A percentile compares a stretch with the other conserved stretches of the same genome.
Conservation (phyloP, 2,888 invertebrate species). For the Orchesella flavescens region DNA sequence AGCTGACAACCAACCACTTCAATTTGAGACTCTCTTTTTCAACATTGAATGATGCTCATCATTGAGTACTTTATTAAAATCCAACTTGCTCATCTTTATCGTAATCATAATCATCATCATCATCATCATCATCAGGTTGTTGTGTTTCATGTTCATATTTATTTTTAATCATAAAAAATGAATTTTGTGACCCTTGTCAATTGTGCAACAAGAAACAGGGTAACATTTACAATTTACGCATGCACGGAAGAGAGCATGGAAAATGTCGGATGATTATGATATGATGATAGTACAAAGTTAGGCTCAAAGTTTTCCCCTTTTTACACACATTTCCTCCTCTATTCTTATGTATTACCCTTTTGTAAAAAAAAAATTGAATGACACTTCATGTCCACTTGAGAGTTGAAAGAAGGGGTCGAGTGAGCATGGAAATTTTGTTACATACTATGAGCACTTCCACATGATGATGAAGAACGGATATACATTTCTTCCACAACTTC, state of each 20-base stretch:
- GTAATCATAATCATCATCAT: neutral
- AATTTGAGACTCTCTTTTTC: neutral
- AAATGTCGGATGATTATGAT: conserved; percentile 1
- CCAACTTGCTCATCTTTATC: conserved; percentile 4
- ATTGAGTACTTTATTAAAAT: conserved; percentile 19
- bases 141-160: conserved; percentile 4
- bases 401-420: conserved; percentile 58
- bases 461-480: conserved; percentile 22
- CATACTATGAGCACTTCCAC: conserved; percentile 8
- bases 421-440: conserved; percentile 35
- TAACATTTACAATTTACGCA: neutral
- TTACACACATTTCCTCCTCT: conserved; percentile 18
- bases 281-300: neutral
- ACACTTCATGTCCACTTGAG: conserved; percentile 62
- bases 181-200: no score
- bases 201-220: conserved; percentile 15
- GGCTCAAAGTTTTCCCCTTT: conserved; percentile 13
- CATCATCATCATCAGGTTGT: neutral
- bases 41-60: neutral
- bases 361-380: conserved; percentile 49
- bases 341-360: neutral
- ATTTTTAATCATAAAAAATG: conserved; percentile 10
- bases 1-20: neutral
- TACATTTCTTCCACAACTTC: conserved; percentile 22
- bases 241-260: neutral